Evolutionary conservation across 2,888 invertebrate genomes (phyloP), one percentile per base, ranked within the genome.

Genomic region (Lamellibrachia columna): DNA sequence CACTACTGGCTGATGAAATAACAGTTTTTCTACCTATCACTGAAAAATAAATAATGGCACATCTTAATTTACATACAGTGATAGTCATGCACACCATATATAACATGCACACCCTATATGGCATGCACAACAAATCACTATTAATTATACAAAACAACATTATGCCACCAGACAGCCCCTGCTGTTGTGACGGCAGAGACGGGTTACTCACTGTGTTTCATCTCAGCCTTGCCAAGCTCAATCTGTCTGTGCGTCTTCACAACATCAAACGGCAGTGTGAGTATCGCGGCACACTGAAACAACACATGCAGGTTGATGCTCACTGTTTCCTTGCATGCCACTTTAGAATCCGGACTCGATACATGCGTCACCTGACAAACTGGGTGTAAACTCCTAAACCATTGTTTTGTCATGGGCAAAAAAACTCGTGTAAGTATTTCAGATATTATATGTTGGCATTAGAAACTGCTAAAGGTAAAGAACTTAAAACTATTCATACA

Each of bases 231-330:
- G 4, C 97, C 97, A 7, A 97, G 93, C 93, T 96, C 96, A 91
- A 97, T 96, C 95, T 97, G 97, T 92, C 96, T 98, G 96, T 99
- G 98, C 0, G 99, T 99, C 97, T 99, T 99, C 0, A 99, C 98
- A 7, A 99, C 99, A 97, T 99, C 99, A 97, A 99, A 99, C 11
- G 99, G 99, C 94, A 98, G 97, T 8, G 99, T 99, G 8, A 98
- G 95, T 52, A 98, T 97, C 53, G 99, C 99, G 52, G 99, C 99
- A 96, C 99, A 97, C 99, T 99, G 94, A 75, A 75, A 75, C 22
- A 75, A 75, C 75, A 40, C 40, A 75, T 7, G 75, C 75, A 75
- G 75, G 15, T 22, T 75, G 75, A 15, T 22, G 6, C 22, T 91
- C 91, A 53, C 53, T 1, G 11, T 91, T 40, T 58, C 97, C 97